Base-by-base conservation (phyloP, 2,113 vertebrate genomes). In the Malurus melanocephalus region DNA sequence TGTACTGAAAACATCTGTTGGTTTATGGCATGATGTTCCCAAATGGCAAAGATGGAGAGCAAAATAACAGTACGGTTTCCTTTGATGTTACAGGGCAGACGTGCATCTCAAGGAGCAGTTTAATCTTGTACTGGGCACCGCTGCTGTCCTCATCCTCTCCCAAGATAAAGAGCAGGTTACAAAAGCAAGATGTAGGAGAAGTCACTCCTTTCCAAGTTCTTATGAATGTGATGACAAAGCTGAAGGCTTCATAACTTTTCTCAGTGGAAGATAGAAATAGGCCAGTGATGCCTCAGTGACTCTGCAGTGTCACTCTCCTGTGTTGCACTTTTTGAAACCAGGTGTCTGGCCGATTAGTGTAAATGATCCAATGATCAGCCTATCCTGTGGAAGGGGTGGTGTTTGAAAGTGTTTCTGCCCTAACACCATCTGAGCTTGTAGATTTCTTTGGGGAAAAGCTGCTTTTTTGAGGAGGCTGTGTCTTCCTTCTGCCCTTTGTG, bases 1-100 rank as follows among this genome's bases (percentile, higher is more conserved):
- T 38, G 38, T 67, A 19, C 30, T 42, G 32, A 53, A 48, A 48
- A 26, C 4, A 3, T 2, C 1, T 0, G 0, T 16, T 74, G 17
- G 8, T 53, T 87, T 66, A 26, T 43, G 49, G 28, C 22, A 7
- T 48, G 3, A 26, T 64, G 48, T 27, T 91, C 52, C 60, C 57
- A 77, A 55, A 53, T 67, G 23, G n/a, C 18, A 60, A 76, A 85
- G 57, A 19, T 43, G 8, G 43, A 72, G 32, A 35, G 30, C 8
- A 38, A 38, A 43, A n/a, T 65, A 61, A 51, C 14, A 33, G 8
- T 79, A 9, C 38, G 23, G 24, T 35, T 48, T 62, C 59, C 55
- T 81, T 51, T 43, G 32, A 49, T 33, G 11, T 59, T 85, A 30
- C 2, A 22, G 18, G 35, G 14, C 18, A 78, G 49, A 20, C 10